A percentile compares a stretch with the other conserved stretches of the same genome.
Evolutionary conservation across 1,140 invertebrate species (phyloP).

Genomic region (Dendrolimus kikuchii): DNA sequence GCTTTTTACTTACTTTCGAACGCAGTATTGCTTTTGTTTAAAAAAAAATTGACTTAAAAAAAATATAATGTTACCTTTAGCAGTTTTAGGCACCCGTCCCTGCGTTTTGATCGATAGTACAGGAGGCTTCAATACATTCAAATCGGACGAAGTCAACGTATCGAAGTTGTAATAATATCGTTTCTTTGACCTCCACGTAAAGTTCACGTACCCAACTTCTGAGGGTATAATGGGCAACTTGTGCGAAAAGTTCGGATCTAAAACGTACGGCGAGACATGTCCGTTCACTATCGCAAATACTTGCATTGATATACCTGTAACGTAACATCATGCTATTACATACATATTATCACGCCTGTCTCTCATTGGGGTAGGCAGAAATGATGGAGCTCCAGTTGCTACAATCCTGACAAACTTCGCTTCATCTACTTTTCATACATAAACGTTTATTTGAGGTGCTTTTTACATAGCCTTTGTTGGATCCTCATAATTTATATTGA

Average conservation of each 20-base stretch:
- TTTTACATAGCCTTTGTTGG: no score
- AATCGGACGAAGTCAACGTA: conserved; percentile 85
- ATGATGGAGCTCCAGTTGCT: no score
- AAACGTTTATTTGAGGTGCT: no score
- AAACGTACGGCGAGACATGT: conserved; percentile 85
- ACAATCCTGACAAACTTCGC: no score
- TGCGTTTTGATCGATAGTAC: conserved; percentile 89
- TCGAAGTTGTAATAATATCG: conserved; percentile 93
- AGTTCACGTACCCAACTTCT: conserved; percentile 92
- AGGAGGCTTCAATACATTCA: conserved; percentile 86
- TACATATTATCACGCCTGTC: no score
- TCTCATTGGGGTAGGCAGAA: no score
- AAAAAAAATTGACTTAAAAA: not conserved
- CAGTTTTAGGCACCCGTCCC: conserved; percentile 86
- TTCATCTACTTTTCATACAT: no score
- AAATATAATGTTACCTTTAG: conserved; percentile 78
- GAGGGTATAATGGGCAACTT: conserved; percentile 91
- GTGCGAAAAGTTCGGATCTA: conserved; percentile 91
- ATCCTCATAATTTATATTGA: no score
- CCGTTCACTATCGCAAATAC: conserved; percentile 92
- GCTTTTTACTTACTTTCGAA: no score
- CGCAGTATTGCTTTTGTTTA: not conserved
- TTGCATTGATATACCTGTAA: conserved; percentile 86
- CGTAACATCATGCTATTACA: not conserved
- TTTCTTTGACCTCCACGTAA: conserved; percentile 92